Conservation (phyloP, 2,888 invertebrate species). For the Bruchidius siliquastri region DNA sequence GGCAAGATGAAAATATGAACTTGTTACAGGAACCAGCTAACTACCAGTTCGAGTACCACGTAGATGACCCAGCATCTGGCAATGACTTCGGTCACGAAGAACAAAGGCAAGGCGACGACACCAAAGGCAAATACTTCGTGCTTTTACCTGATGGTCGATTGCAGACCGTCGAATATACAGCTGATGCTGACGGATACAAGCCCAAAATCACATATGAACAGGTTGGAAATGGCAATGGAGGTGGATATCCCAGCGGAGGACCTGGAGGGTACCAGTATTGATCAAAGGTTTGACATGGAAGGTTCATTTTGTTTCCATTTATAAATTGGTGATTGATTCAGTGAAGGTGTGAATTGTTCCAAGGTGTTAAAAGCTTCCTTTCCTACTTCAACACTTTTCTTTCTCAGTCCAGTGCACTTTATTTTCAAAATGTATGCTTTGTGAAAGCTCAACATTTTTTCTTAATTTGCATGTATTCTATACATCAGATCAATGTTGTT, state of each 20-base stretch:
- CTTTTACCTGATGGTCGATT: constrained; percentile 63
- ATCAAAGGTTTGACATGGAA: neutral
- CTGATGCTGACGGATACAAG: constrained; percentile 61
- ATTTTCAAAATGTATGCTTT: too few species aligned
- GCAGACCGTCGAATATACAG: constrained; percentile 63
- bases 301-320: too few species aligned
- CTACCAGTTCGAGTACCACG: constrained; percentile 65
- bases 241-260: constrained; percentile 32
- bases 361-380: too few species aligned
- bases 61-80: constrained; percentile 59
- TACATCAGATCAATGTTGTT: too few species aligned
- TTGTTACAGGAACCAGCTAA: constrained; percentile 45
- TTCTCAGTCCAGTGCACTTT: too few species aligned
- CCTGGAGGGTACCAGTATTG: constrained; percentile 37
- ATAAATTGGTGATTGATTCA: too few species aligned
- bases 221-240: constrained; percentile 28
- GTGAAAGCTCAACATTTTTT: too few species aligned
- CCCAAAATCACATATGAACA: constrained; percentile 61
- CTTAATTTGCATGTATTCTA: too few species aligned
- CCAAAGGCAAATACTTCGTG: constrained; percentile 65
- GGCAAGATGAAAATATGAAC: too few species aligned
- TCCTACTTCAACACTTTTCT: too few species aligned
- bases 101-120: constrained; percentile 60
- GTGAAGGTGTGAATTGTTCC: too few species aligned
- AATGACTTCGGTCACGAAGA: constrained; percentile 68